These are phyloP conservation scores for Patiria pectinifera DNA, from an alignment of 53 echinoderm and acorn worm genomes.

Conservation along the genomic window DNA sequence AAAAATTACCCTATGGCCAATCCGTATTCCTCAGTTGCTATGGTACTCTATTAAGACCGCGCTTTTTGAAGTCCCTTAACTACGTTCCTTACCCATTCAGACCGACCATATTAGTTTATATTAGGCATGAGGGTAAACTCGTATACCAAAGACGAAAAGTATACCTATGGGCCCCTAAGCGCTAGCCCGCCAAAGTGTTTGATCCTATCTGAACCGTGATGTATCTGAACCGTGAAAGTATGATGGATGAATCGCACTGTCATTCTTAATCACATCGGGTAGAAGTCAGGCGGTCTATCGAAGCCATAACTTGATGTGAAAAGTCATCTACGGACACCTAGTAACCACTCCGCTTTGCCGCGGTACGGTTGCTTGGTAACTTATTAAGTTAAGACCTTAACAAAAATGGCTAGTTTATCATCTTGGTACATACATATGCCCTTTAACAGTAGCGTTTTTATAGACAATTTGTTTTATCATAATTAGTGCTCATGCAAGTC, in stretches of 20 bases:
- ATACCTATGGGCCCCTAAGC: not conserved
- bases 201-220: not conserved
- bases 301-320: not conserved
- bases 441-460: not conserved
- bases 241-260: not conserved
- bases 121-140: too few relatives aligned
- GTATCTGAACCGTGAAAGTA: not conserved
- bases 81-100: not conserved
- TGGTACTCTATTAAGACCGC: not conserved
- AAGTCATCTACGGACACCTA: not conserved
- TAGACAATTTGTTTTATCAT: too few relatives aligned
- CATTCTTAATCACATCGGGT: not conserved
- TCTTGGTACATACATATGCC: not conserved
- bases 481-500: too few relatives aligned
- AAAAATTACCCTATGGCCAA: too few relatives aligned
- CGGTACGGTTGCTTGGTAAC: not conserved
- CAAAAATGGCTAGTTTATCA: not conserved
- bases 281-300: not conserved
- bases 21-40: not conserved
- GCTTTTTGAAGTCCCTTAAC: not conserved
- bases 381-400: not conserved
- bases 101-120: too few relatives aligned
- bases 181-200: not conserved
- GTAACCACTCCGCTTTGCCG: not conserved
- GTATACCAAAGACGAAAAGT: not conserved